Percentiles rank a stretch among this genome's conserved stretches.
Evolutionary conservation across 2,888 invertebrate genomes (phyloP).

Genomic region (Parnassius mnemosyne): DNA sequence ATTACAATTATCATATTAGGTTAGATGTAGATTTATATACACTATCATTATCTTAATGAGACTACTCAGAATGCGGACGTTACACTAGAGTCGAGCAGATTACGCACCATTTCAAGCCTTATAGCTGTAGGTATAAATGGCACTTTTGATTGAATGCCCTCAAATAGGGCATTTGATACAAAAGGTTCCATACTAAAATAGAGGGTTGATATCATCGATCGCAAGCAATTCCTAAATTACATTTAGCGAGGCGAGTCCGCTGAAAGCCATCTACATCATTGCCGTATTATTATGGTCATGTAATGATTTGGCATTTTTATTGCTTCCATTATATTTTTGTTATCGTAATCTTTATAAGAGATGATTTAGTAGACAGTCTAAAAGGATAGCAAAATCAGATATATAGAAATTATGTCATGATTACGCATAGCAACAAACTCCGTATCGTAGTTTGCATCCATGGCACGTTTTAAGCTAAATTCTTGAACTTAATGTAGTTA

Average conservation of each 20-base stretch:
- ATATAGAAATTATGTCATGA: too few relatives aligned
- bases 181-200: slow-evolving; percentile 40
- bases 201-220: slow-evolving; percentile 51
- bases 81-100: slow-evolving; percentile 31
- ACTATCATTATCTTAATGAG: slow-evolving; percentile 36
- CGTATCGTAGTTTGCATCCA: too few relatives aligned
- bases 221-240: slow-evolving; percentile 65
- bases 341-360: not conserved
- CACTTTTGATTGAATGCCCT: slow-evolving; percentile 37
- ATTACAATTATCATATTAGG: slow-evolving; percentile 28
- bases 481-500: too few relatives aligned
- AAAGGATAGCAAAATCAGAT: too few relatives aligned
- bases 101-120: slow-evolving; percentile 38
- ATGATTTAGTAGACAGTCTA: too few relatives aligned
- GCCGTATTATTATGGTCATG: slow-evolving; percentile 13
- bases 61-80: slow-evolving; percentile 14
- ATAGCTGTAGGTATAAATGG: slow-evolving; percentile 36
- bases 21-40: slow-evolving; percentile 23
- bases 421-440: too few relatives aligned
- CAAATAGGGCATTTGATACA: slow-evolving; percentile 34
- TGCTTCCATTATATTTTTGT: not conserved
- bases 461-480: too few relatives aligned
- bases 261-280: slow-evolving; percentile 18
- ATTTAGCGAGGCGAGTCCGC: slow-evolving; percentile 41
- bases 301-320: slow-evolving; percentile 18